These are phyloP conservation scores for Drosophila setifemur DNA, from an alignment of 1,140 invertebrate species.

Conservation along the genomic window DNA sequence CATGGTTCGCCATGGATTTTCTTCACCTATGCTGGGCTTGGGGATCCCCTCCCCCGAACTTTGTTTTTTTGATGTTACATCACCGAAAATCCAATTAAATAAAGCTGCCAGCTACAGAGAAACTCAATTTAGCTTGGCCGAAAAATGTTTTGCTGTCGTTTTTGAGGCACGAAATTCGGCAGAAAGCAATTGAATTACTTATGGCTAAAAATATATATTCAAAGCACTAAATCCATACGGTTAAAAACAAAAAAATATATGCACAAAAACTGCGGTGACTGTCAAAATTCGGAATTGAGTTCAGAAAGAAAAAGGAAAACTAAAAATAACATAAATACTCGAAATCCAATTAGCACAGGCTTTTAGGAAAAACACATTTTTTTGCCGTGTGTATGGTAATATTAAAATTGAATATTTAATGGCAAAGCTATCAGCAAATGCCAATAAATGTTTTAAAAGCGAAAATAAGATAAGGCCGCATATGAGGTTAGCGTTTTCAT, in stretches of 20 bases:
- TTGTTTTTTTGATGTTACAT: too few relatives aligned
- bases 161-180: not conserved
- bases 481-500: not conserved
- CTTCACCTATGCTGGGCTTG: conserved; percentile 8
- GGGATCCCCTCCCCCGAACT: not conserved
- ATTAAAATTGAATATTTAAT: conserved; percentile 61
- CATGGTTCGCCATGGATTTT: not conserved
- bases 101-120: not conserved
- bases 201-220: conserved; percentile 12
- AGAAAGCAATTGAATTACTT: conserved; percentile 31
- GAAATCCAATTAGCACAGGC: conserved; percentile 37
- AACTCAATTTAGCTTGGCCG: conserved; percentile 6
- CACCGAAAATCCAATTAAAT: conserved; percentile 31
- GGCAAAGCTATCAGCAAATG: conserved; percentile 8
- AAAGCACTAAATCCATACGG: conserved; percentile 6
- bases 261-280: not conserved
- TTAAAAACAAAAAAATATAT: too few relatives aligned
- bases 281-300: not conserved
- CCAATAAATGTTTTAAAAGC: not conserved
- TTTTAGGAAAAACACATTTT: not conserved
- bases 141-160: conserved; percentile 4
- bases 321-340: conserved; percentile 27
- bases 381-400: conserved; percentile 12
- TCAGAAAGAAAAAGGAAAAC: conserved; percentile 1
- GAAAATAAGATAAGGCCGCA: not conserved